Evolutionary conservation across 2,113 vertebrate species (phyloP).

Genomic region (Cinclus cinclus): DNA sequence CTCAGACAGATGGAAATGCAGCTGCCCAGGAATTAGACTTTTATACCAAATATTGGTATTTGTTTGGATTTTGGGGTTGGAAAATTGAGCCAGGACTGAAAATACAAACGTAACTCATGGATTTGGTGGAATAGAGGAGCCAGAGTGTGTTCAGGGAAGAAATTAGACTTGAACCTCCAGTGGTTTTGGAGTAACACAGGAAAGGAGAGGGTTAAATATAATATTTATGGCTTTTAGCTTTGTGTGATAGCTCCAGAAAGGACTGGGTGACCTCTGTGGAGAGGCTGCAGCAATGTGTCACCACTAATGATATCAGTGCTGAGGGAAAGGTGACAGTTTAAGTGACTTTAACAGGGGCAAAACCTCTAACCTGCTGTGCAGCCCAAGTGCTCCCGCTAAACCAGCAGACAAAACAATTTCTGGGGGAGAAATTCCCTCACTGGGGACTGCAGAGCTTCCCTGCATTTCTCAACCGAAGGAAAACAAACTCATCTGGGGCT

Average conservation of each 20-base stretch:
- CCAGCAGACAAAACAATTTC: constrained; percentile 9
- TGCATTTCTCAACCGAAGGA: background rate
- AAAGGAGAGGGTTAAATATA: background rate
- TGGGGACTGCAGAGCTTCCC: background rate
- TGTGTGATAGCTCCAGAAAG: background rate
- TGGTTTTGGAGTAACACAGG: background rate
- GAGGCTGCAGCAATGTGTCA: constrained; percentile 29
- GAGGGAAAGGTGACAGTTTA: constrained; percentile 38
- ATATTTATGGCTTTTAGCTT: background rate
- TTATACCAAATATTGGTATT: background rate
- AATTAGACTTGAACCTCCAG: background rate
- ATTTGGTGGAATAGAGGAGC: rapidly evolving
- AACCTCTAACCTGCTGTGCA: constrained; percentile 40
- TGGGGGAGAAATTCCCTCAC: background rate
- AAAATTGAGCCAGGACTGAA: background rate
- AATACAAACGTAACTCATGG: background rate
- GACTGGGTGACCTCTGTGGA: constrained; percentile 37
- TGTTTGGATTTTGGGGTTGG: background rate
- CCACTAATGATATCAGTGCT: constrained; percentile 28
- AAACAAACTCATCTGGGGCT: background rate
- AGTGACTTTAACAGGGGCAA: constrained; percentile 35
- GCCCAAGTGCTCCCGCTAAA: background rate
- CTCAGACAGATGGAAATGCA: background rate
- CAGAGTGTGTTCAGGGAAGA: background rate
- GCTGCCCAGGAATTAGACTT: background rate